phyloP scores from a whole-genome alignment of 2,113 vertebrate genomes.

The Saimiri boliviensis region DNA sequence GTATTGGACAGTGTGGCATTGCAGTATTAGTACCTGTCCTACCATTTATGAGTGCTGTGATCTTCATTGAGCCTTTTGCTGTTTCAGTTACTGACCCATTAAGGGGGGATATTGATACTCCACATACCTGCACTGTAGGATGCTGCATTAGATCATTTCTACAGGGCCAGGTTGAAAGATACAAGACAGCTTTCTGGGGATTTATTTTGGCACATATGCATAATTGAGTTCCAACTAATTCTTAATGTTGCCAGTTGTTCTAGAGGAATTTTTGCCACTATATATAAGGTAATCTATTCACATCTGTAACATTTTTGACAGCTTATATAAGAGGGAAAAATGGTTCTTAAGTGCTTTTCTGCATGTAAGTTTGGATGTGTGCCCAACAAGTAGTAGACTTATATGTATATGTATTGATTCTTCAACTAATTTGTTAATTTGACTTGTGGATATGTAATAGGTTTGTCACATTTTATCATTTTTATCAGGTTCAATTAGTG shows the following conservation, averaged over 20 bases:
- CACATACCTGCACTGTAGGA: background rate
- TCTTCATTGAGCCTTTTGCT: background rate
- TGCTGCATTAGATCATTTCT: background rate
- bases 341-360: background rate
- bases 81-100: background rate
- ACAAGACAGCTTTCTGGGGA: background rate
- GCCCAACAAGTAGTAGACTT: background rate
- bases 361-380: background rate
- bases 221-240: constrained; percentile 21
- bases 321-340: background rate
- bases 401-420: background rate
- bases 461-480: background rate
- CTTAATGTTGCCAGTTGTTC: background rate
- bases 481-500: background rate
- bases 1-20: background rate
- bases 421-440: background rate
- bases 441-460: background rate
- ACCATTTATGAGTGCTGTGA: background rate
- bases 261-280: background rate
- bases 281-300: background rate
- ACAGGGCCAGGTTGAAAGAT: background rate
- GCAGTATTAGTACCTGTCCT: background rate
- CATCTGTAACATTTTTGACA: constrained; percentile 25
- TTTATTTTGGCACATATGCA: background rate
- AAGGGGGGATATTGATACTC: background rate